Base-by-base conservation (phyloP, 2,113 vertebrate species). In the Hemibagrus wyckioides region DNA sequence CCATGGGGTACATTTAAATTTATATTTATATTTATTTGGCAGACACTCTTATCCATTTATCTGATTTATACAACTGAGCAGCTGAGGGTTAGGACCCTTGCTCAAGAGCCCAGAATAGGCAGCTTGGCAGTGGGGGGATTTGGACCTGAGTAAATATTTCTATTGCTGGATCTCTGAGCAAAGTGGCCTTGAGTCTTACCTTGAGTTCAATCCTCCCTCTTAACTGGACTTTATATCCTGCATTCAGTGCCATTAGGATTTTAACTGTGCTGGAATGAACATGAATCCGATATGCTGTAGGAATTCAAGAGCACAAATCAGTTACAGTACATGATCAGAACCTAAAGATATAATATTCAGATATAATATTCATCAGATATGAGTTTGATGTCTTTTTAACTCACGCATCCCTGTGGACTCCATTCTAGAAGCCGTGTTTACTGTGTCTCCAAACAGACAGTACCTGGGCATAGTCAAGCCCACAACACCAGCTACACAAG, bases 401-500 rank as follows among this genome's bases (percentile, higher is more conserved):
- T 93, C 90, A 96, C 96, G 94, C 90, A 95, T 73, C 61, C 95
- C 95, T 8, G 89, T 93, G 86, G 95, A 93, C 90, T 96, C 96
- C 95, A 96, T 95, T 2, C 93, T 94, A 61, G 95, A 96, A 13
- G 95, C 95, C 0, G 94, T 96, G 88, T 88, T 95, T 56, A 96
- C 95, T 0, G 96, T 96, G 90, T 96, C 95, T 76, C 95, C 95
- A 82, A 96, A 96, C 81, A 96, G 93, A 87, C 96, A 96, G 91
- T 96, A 96, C 30, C 96, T 92, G n/a, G 95, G 95, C 96, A 96
- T 96, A 0, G 94, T 96, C 81, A 96, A 93, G 23, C 95, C 96
- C 6, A 96, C 96, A 39, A 96, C 95, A 0, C 95, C 95, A 4
- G 95, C 92, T 28, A 96, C 95, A 88, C 94, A 95, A 0, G 94